These are phyloP conservation scores for Probosciger aterrimus DNA, from an alignment of 2,113 vertebrate genomes.

Conservation along the genomic window DNA sequence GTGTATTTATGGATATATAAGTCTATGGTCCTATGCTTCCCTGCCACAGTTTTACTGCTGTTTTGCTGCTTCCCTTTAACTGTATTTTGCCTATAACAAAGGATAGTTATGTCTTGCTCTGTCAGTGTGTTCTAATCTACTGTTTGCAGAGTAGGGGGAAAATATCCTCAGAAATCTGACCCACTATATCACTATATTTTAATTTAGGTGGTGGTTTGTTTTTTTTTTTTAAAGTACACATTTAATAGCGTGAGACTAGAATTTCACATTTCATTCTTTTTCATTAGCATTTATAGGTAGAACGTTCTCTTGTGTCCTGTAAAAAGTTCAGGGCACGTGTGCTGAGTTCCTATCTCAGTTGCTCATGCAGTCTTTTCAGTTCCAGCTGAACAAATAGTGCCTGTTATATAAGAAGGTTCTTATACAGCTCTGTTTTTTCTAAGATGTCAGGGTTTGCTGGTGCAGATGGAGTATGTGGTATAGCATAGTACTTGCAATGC, in stretches of 20 bases:
- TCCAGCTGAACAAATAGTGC: conserved; percentile 27
- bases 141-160: background rate
- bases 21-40: background rate
- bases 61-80: background rate
- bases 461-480: background rate
- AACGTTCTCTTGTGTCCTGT: background rate
- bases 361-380: background rate
- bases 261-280: background rate
- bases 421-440: background rate
- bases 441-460: background rate
- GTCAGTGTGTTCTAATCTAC: background rate
- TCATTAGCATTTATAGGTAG: background rate
- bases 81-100: background rate
- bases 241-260: background rate
- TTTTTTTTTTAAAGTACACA: background rate
- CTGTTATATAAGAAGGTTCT: background rate
- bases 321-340: background rate
- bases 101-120: background rate
- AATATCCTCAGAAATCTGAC: background rate
- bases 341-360: background rate
- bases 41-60: background rate
- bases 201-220: background rate
- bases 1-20: background rate
- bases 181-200: background rate
- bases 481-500: background rate